Evolutionary conservation across 2,888 invertebrate species (phyloP).

Genomic region (Drosophila prolongata): DNA sequence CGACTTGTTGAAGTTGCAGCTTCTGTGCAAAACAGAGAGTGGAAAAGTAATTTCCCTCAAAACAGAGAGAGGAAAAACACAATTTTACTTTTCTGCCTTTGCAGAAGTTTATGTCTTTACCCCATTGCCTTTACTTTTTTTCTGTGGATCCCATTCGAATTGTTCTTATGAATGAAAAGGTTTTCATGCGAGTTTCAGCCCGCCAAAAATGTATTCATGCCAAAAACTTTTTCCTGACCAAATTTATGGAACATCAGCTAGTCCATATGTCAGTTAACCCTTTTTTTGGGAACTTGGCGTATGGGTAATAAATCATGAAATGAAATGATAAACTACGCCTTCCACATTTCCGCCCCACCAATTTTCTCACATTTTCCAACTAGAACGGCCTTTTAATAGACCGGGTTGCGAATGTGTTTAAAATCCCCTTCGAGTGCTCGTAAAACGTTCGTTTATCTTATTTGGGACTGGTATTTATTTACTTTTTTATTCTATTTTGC

Average conservation of each 20-base stretch:
- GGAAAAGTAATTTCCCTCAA: neutral
- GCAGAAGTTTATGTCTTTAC: slow-evolving; percentile 40
- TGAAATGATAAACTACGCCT: slow-evolving; percentile 59
- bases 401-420: slow-evolving; percentile 52
- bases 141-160: slow-evolving; percentile 56
- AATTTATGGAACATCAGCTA: slow-evolving; percentile 27
- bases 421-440: slow-evolving; percentile 65
- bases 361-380: slow-evolving; percentile 15
- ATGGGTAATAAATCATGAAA: slow-evolving; percentile 69
- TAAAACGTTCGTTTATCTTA: slow-evolving; percentile 64
- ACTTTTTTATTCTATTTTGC: slow-evolving; percentile 23
- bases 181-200: slow-evolving; percentile 7
- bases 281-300: slow-evolving; percentile 39
- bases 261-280: slow-evolving; percentile 43
- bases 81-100: slow-evolving; percentile 10
- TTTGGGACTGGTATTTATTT: slow-evolving; percentile 31
- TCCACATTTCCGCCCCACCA: neutral
- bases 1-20: slow-evolving; percentile 67
- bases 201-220: slow-evolving; percentile 34
- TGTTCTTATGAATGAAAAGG: slow-evolving; percentile 68
- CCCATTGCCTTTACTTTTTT: slow-evolving; percentile 20
- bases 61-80: neutral
- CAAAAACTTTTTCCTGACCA: slow-evolving; percentile 21
- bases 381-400: slow-evolving; percentile 54
- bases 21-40: slow-evolving; percentile 41